These are phyloP conservation scores for Gopherus evgoodei DNA, from an alignment of 2,113 vertebrate species.

Conservation along the genomic window DNA sequence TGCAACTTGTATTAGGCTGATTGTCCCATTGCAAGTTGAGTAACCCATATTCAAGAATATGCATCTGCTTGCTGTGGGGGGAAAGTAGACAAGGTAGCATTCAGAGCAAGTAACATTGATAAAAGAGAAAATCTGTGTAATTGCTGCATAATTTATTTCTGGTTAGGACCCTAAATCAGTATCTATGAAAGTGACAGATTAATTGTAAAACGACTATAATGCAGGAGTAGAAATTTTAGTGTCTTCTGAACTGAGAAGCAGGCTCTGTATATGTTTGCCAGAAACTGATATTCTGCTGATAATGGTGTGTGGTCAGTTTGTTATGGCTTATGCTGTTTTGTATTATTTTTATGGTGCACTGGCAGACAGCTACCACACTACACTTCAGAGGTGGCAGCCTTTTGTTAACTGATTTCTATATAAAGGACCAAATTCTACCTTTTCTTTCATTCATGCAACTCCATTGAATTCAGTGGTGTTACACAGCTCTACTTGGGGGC, in stretches of 20 bases:
- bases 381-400: neutral
- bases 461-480: rapidly evolving
- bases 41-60: neutral
- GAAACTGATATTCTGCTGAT: neutral
- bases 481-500: rapidly evolving
- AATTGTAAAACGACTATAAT: neutral
- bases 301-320: neutral
- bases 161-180: neutral
- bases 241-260: neutral
- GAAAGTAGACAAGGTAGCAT: neutral
- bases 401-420: neutral
- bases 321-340: neutral
- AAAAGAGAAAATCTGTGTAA: neutral
- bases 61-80: neutral
- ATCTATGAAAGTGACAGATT: neutral
- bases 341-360: neutral
- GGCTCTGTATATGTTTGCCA: neutral
- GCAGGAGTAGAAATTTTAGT: rapidly evolving
- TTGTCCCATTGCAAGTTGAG: neutral
- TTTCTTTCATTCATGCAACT: neutral
- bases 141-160: neutral
- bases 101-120: neutral
- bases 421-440: neutral
- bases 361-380: rapidly evolving
- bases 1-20: neutral